phyloP scores from a whole-genome alignment of 2,797 vertebrate genomes.

The Tiaroga cobitis region DNA sequence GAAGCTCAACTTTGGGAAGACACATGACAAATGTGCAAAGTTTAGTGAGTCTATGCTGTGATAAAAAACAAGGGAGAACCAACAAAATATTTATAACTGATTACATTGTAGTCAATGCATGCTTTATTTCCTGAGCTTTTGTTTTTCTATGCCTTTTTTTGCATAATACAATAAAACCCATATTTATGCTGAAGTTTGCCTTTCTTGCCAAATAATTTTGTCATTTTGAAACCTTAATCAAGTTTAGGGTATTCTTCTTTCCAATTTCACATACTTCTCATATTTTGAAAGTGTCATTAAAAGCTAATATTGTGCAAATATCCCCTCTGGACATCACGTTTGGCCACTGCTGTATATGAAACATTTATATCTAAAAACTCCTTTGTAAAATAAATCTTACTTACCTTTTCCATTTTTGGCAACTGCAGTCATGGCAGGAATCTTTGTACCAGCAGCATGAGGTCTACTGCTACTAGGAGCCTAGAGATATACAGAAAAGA shows the following conservation, averaged over 20 bases:
- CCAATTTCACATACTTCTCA: not conserved
- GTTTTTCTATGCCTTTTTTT: not conserved
- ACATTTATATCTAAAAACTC: not conserved
- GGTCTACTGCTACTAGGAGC: constrained; percentile 73
- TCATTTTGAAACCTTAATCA: not conserved
- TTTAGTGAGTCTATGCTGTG: too few relatives aligned
- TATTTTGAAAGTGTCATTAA: not conserved
- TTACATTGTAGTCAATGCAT: not conserved
- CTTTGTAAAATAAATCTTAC: constrained; percentile 64
- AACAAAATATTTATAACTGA: too few relatives aligned
- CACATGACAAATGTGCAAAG: too few relatives aligned
- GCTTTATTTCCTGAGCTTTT: not conserved
- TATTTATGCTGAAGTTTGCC: too few relatives aligned
- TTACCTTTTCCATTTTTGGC: constrained; percentile 72
- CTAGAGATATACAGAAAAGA: constrained; percentile 41
- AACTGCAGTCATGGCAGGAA: constrained; percentile 79
- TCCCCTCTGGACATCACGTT: not conserved
- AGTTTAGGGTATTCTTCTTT: not conserved
- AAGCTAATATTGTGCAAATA: not conserved
- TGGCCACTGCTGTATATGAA: not conserved
- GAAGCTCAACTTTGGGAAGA: too few relatives aligned
- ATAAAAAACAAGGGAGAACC: too few relatives aligned
- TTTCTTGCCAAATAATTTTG: not conserved
- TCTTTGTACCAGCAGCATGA: constrained; percentile 80
- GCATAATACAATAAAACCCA: not conserved